Conservation (phyloP, 2,888 invertebrate species). For the Nomada fabriciana region DNA sequence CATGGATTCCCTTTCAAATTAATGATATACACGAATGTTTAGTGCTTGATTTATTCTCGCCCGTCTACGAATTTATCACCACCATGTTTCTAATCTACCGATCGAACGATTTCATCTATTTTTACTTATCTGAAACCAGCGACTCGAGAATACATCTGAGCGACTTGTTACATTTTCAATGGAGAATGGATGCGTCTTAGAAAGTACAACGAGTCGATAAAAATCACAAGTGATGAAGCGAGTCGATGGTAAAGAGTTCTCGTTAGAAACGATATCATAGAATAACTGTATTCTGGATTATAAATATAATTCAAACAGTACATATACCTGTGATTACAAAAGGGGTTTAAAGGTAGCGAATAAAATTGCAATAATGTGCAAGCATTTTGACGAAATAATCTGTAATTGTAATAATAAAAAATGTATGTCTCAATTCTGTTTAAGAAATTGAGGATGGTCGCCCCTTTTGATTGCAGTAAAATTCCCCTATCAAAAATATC, state of each 20-base stretch:
- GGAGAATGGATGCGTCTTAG: constrained; percentile 1
- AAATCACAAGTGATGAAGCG: neutral
- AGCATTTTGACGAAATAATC: too few species aligned
- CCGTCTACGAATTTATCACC: constrained; percentile 7
- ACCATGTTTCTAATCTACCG: neutral
- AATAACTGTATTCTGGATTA: too few species aligned
- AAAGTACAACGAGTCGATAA: neutral
- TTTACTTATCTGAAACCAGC: neutral
- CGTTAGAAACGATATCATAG: neutral
- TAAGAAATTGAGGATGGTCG: too few species aligned
- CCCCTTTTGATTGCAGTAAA: too few species aligned
- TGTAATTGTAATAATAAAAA: too few species aligned
- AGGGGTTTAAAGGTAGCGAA: too few species aligned
- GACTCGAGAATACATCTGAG: neutral
- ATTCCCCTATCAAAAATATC: too few species aligned
- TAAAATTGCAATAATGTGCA: too few species aligned
- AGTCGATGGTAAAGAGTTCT: neutral
- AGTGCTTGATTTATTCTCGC: neutral
- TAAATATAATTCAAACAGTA: too few species aligned
- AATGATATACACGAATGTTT: neutral
- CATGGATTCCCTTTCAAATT: neutral
- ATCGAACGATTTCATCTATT: constrained; percentile 6
- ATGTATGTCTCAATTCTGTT: too few species aligned
- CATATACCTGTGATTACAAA: too few species aligned
- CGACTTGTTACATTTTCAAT: neutral